A percentile compares a stretch with the other conserved stretches of the same genome.
Evolutionary conservation across 2,113 vertebrate genomes (phyloP).

Genomic region (Butorides virescens): DNA sequence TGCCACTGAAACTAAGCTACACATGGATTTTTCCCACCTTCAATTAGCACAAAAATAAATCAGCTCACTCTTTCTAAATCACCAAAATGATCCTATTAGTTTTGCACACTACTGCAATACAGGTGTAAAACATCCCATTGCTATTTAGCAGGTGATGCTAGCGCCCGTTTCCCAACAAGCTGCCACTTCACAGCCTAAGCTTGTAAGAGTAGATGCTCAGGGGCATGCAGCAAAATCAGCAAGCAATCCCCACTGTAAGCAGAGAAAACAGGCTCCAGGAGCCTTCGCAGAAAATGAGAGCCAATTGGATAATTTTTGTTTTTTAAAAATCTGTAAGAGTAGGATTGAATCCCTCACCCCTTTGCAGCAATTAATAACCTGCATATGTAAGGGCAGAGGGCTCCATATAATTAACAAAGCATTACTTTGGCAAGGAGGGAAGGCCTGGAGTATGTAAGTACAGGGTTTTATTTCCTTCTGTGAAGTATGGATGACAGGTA

Average conservation of each 20-base stretch:
- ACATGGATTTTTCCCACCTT: slow-evolving; percentile 21
- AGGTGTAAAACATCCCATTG: background rate
- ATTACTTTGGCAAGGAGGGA: slow-evolving; percentile 38
- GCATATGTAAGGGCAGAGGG: slow-evolving; percentile 7
- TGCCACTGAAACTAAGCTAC: slow-evolving; percentile 19
- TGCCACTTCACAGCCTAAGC: background rate
- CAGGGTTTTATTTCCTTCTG: slow-evolving; percentile 52
- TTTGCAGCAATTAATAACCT: slow-evolving; percentile 25
- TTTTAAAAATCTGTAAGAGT: slow-evolving; percentile 9
- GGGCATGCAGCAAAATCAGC: slow-evolving; percentile 11
- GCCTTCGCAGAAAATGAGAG: background rate
- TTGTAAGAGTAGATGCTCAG: background rate
- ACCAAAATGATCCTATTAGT: background rate
- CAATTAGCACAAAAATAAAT: background rate
- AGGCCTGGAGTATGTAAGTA: slow-evolving; percentile 36
- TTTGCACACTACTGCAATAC: background rate
- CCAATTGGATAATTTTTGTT: slow-evolving; percentile 46
- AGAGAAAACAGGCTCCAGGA: slow-evolving; percentile 8
- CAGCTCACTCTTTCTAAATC: background rate
- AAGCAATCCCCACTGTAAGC: slow-evolving; percentile 31
- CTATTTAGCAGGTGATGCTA: background rate
- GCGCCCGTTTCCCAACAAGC: background rate
- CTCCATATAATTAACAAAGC: slow-evolving; percentile 37
- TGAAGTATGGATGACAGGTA: slow-evolving; percentile 59
- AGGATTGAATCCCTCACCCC: background rate